phyloP scores from a whole-genome alignment of 2,113 vertebrate species.

The Gopherus flavomarginatus region DNA sequence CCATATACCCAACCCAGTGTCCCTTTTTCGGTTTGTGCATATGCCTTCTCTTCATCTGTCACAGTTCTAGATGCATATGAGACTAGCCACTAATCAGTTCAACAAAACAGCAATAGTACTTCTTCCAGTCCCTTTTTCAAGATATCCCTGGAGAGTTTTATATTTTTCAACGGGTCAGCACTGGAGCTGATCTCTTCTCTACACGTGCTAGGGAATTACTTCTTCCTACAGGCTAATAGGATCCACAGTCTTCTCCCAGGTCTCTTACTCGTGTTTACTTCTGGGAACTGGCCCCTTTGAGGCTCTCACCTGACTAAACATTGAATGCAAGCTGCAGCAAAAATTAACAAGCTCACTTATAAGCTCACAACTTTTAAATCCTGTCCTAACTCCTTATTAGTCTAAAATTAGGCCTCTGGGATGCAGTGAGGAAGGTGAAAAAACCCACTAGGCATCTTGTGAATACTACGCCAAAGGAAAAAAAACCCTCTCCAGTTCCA shows the following conservation, averaged over 20 bases:
- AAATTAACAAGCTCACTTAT: neutral
- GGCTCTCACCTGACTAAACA: too few relatives aligned
- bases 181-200: neutral
- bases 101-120: neutral
- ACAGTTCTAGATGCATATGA: neutral
- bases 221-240: too few relatives aligned
- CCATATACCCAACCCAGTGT: neutral
- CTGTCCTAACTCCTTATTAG: neutral
- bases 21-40: neutral
- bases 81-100: neutral
- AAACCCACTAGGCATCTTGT: neutral
- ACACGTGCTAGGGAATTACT: neutral
- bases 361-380: neutral
- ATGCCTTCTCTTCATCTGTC: neutral
- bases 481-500: neutral
- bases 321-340: neutral
- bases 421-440: neutral
- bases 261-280: too few relatives aligned
- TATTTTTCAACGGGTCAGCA: neutral
- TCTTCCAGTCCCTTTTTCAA: neutral
- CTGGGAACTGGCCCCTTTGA: too few relatives aligned
- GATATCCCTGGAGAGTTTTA: neutral
- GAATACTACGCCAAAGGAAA: neutral
- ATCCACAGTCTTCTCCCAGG: too few relatives aligned
- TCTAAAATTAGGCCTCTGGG: neutral